Conservation (phyloP, 2,797 vertebrate species). For the Natrix natrix region DNA sequence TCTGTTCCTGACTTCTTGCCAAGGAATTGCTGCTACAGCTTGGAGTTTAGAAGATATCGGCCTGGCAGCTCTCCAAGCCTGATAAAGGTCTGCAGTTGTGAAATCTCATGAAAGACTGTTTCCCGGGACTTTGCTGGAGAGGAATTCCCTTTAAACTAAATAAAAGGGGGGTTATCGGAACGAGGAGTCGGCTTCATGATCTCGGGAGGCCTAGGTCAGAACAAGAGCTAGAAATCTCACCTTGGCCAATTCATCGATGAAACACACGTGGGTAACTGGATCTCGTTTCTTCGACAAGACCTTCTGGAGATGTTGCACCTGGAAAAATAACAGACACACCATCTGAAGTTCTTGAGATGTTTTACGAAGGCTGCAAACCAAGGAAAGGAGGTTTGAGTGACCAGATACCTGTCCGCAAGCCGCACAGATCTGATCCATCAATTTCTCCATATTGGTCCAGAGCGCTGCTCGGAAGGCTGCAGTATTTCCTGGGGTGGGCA, state of each 20-base stretch:
- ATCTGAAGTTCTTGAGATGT: constrained; percentile 14
- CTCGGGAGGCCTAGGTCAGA: too few relatives aligned
- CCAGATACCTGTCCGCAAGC: constrained; percentile 80
- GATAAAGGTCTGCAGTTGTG: too few relatives aligned
- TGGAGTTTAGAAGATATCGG: too few relatives aligned
- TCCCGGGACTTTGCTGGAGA: too few relatives aligned
- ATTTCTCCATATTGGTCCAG: constrained; percentile 97
- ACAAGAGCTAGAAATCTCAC: constrained; percentile 64
- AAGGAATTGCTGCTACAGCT: too few relatives aligned
- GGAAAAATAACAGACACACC: constrained; percentile 35
- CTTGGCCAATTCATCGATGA: constrained; percentile 96
- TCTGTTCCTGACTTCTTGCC: too few relatives aligned
- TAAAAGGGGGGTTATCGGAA: too few relatives aligned
- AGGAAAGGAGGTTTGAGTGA: not conserved
- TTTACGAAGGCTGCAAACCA: not conserved
- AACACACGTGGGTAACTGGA: constrained; percentile 93
- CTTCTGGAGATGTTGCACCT: constrained; percentile 98
- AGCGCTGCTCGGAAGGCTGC: constrained; percentile 95
- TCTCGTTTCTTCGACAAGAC: constrained; percentile 94
- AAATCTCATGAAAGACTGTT: too few relatives aligned
- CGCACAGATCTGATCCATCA: constrained; percentile 95
- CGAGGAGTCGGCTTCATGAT: too few relatives aligned
- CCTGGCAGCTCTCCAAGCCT: too few relatives aligned
- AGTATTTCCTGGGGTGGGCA: constrained; percentile 91
- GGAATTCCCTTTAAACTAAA: too few relatives aligned